Evolutionary conservation across 2,797 vertebrate genomes (phyloP).

Genomic region (Crenuchus spilurus): DNA sequence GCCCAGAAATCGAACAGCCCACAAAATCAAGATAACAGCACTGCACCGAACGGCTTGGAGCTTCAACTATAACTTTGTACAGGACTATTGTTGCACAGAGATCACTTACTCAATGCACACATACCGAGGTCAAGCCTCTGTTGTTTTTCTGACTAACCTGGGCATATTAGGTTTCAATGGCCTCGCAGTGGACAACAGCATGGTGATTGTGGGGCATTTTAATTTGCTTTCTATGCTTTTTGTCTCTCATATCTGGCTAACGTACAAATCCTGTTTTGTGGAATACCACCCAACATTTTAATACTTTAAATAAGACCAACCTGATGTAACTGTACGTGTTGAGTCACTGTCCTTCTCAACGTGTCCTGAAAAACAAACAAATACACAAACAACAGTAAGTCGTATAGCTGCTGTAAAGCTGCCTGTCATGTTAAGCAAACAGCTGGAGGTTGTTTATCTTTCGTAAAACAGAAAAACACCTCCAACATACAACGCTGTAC

Average conservation of each 20-base stretch:
- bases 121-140: slow-evolving; percentile 64
- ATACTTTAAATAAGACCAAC: slow-evolving; percentile 52
- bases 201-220: too few relatives aligned
- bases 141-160: slow-evolving; percentile 60
- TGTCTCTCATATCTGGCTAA: too few relatives aligned
- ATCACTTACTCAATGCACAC: slow-evolving; percentile 35
- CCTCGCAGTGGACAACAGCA: slow-evolving; percentile 56
- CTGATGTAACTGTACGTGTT: slow-evolving; percentile 27
- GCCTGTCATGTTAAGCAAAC: too few relatives aligned
- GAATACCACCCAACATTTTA: too few relatives aligned
- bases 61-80: background rate
- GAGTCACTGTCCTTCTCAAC: slow-evolving; percentile 66
- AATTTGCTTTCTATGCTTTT: too few relatives aligned
- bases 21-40: background rate
- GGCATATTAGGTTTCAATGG: slow-evolving; percentile 56
- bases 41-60: background rate
- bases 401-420: background rate
- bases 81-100: slow-evolving; percentile 52
- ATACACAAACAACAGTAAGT: background rate
- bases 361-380: slow-evolving; percentile 61
- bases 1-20: background rate
- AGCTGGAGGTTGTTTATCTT: too few relatives aligned
- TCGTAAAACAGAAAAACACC: too few relatives aligned
- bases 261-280: too few relatives aligned
- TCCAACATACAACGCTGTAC: too few relatives aligned